Base-by-base conservation (phyloP, 2,888 invertebrate genomes). In the Anthophora plumipes region DNA sequence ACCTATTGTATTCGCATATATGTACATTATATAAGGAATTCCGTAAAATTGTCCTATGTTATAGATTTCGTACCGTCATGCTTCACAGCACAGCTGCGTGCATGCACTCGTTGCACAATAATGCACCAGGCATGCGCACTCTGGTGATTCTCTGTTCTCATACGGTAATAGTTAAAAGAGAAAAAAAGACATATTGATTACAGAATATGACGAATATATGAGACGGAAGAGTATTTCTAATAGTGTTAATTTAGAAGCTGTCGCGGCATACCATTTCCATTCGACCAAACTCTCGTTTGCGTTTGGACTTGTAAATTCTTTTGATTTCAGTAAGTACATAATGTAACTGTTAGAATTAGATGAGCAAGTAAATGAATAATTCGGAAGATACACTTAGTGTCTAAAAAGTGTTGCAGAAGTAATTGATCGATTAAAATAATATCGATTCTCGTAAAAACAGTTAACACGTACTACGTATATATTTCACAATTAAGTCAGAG, bases 1-100 rank as follows among this genome's bases (percentile, higher is more conserved):
- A 31, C 17, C 11, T 55, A 14, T 37, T 31, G 22, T 1, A n/a
- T n/a, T 4, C 2, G 9, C 25, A 61, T 37, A 20, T 61, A 12
- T n/a, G 54, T 22, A 39, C 63, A 71, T 77, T 79, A 70, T 43
- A 17, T 66, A 77, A 77, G 31, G 17, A 31, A 67, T 57, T 14
- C 22, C n/a, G 12, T 25, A 41, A 63, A 52, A n/a, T n/a, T n/a
- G n/a, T n/a, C n/a, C 8, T 22, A 8, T 39, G 1, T 14, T 41
- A 39, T 39, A 50, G 66, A 54, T 70, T 70, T 25, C n/a, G n/a
- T 41, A 39, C 54, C 9, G 7, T 69, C 20, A 59, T 64, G 37
- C 59, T 66, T 46, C 11, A 9, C 0, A 20, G 48, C 46, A 39
- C 7, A 46, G 31, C 25, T 31, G 14, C 41, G 73, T 41, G 22